Percentiles rank a stretch among this genome's conserved stretches.
Evolutionary conservation across 2,797 vertebrate genomes (phyloP).

Genomic region (Enteromius trimaculatus): DNA sequence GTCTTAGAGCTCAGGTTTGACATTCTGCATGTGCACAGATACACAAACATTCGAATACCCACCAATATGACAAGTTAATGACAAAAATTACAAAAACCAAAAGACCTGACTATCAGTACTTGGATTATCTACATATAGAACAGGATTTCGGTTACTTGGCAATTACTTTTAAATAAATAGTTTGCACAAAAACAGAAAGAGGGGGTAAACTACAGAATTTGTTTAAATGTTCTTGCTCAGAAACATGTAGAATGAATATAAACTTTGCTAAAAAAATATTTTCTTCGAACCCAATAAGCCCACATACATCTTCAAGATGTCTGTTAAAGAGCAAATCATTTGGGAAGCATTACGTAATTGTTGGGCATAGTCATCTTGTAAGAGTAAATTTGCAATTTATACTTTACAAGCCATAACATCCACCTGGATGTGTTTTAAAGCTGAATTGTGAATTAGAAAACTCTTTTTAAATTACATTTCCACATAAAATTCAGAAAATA

Average conservation of each 20-base stretch:
- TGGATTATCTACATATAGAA: not conserved
- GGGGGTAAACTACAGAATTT: not conserved
- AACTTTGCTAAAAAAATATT: not conserved
- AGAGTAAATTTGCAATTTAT: not conserved
- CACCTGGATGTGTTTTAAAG: not conserved
- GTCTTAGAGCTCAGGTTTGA: conserved; percentile 95
- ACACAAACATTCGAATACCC: conserved; percentile 47
- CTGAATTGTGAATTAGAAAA: not conserved
- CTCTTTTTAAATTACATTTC: not conserved
- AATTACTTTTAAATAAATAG: conserved; percentile 12
- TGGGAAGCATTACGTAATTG: not conserved
- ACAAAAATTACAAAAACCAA: conserved; percentile 40
- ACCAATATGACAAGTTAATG: conserved; percentile 18
- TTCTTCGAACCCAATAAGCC: not conserved
- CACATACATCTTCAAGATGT: not conserved
- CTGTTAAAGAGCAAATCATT: not conserved
- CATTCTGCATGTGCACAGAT: conserved; percentile 29
- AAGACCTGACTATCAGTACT: not conserved
- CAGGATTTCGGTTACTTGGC: not conserved
- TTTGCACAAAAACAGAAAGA: not conserved
- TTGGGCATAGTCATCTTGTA: not conserved
- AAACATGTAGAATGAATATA: not conserved
- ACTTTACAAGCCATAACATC: not conserved
- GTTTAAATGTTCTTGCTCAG: not conserved
- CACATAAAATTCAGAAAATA: not conserved